Base-by-base conservation (phyloP, 30 jellyfish, hydroid and myxozoan genomes). In the Aurelia coerulea region DNA sequence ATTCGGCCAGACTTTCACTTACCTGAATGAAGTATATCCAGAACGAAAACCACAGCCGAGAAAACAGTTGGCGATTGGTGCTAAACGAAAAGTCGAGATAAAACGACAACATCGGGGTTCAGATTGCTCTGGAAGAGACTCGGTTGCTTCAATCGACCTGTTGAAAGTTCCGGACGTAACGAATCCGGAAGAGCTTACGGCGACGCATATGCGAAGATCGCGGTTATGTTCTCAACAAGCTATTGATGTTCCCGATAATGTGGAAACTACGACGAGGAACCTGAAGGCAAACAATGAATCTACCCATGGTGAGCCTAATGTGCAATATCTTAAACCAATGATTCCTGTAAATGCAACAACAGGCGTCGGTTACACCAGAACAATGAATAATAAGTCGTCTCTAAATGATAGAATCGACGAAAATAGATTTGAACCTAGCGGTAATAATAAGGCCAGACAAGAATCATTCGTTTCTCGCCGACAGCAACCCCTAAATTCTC, bases 1-100 rank as follows among this genome's bases (percentile, higher is more conserved):
- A 41, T 83, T 83, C 74, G 86, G 92, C 49, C 85, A 83, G 29
- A 37, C 82, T 15, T 72, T 83, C 33, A 53, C 86, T 32, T 83
- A 69, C 58, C 41, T 64, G 18, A 72, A 72, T 62, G 92, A 83
- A 42, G 33, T 83, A 52, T 73, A 73, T 14, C 53, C n/a, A 41
- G 86, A 83, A 63, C 65, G 71, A 65, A 54, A 46, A n/a, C 54
- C 79, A 14, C 42, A n/a, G 7, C 73, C 79, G n/a, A 60, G 92
- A 72, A 71, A 41, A 63, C 65, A 71, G 46, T 68, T 77, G 39
- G 42, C 86, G 8, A 33, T 75, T 32, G 92, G 92, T 6, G 92
- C 73, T 33, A 83, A 83, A 56, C 53, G 84, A 56, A 83, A 83
- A 71, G 75, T 83, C 16, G 92, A 83, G 41, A 76, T 60, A 18